These are phyloP conservation scores for Glareola pratincola DNA, from an alignment of 2,113 vertebrate genomes.

Conservation along the genomic window DNA sequence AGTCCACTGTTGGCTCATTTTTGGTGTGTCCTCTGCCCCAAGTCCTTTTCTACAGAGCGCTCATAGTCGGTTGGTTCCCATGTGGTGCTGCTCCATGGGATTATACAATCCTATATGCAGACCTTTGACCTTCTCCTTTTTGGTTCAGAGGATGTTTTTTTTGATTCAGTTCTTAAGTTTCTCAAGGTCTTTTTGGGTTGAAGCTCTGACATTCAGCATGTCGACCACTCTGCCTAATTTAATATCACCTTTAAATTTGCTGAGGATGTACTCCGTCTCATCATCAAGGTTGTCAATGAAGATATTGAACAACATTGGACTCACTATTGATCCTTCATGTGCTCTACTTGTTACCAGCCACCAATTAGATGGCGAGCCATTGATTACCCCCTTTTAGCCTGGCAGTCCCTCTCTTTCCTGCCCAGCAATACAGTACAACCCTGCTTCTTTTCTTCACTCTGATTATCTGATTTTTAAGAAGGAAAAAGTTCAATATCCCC, in stretches of 20 bases:
- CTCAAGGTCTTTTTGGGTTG: background rate
- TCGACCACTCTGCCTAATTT: background rate
- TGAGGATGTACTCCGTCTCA: background rate
- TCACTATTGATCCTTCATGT: background rate
- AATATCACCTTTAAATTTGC: background rate
- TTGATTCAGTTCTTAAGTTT: background rate
- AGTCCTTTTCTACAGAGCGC: background rate
- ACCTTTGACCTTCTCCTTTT: background rate
- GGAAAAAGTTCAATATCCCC: background rate
- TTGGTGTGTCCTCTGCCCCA: background rate
- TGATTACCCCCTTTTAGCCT: background rate
- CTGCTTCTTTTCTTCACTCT: background rate
- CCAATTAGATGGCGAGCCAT: background rate
- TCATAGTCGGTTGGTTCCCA: fast-evolving
- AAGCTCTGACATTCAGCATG: background rate
- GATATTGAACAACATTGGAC: background rate
- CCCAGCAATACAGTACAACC: background rate
- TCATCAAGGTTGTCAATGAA: background rate
- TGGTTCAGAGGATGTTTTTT: background rate
- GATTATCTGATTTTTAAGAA: background rate
- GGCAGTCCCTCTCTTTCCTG: background rate
- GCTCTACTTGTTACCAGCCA: background rate
- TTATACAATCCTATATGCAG: background rate
- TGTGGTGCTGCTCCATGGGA: background rate
- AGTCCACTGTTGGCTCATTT: background rate